Percentiles rank a stretch among this genome's conserved stretches.
Conservation (phyloP, 1,140 invertebrate species). For the Globodera ellingtonae region DNA sequence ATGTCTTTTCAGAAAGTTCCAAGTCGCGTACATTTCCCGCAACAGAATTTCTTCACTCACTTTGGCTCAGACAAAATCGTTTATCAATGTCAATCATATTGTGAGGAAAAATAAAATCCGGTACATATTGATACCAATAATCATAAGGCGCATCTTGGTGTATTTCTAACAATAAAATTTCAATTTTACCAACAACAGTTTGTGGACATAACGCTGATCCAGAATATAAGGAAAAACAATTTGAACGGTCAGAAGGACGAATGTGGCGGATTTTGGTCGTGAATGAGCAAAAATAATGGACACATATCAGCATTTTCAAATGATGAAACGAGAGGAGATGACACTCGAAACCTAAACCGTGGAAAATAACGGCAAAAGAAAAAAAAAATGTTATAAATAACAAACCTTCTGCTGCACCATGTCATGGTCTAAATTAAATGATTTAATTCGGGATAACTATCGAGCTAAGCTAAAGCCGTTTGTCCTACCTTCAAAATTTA, state of each 20-base stretch:
- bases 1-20: slow-evolving; percentile 20
- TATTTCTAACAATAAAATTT: slow-evolving; percentile 13
- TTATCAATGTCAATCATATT: neutral
- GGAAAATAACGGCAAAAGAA: neutral
- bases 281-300: neutral
- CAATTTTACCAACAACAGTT: slow-evolving; percentile 12
- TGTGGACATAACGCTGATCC: neutral
- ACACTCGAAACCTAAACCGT: slow-evolving; percentile 8
- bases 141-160: neutral
- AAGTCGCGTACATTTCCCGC: neutral
- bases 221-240: neutral
- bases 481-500: neutral
- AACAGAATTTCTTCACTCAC: neutral
- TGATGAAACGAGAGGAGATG: slow-evolving; percentile 24
- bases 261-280: neutral
- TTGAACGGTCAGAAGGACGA: neutral
- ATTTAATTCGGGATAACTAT: neutral
- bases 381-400: neutral
- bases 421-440: neutral
- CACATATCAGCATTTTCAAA: slow-evolving; percentile 15
- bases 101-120: neutral
- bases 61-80: neutral
- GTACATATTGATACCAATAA: neutral
- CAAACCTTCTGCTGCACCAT: slow-evolving; percentile 11
- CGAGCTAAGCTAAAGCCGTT: neutral